Conservation (phyloP, 2,113 vertebrate genomes). For the Scatophagus argus region DNA sequence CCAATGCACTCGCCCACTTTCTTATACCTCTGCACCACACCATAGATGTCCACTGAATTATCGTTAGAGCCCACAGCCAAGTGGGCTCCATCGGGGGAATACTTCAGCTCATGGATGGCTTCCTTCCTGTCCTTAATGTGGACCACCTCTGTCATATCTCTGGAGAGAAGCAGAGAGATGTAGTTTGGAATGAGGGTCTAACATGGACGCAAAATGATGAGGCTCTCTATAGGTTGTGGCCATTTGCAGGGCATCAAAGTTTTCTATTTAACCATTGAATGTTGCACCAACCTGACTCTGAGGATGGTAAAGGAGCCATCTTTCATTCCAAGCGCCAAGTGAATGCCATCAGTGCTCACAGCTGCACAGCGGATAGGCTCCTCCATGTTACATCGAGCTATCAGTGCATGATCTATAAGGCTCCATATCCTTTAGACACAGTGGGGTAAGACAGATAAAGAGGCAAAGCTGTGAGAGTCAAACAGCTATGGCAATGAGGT, state of each 20-base stretch:
- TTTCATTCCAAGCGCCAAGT: slow-evolving; percentile 98
- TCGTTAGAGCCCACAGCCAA: slow-evolving; percentile 98
- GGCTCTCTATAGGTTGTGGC: slow-evolving; percentile 7
- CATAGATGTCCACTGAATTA: slow-evolving; percentile 94
- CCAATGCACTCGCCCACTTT: slow-evolving; percentile 95
- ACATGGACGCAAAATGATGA: slow-evolving; percentile 14
- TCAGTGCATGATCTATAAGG: slow-evolving; percentile 96
- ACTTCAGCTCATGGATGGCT: slow-evolving; percentile 98
- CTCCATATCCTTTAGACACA: slow-evolving; percentile 93
- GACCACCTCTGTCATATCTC: slow-evolving; percentile 99
- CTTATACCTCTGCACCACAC: slow-evolving; percentile 94
- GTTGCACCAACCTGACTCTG: slow-evolving; percentile 89
- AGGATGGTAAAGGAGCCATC: slow-evolving; percentile 98
- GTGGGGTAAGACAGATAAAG: slow-evolving; percentile 32
- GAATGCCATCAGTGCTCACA: slow-evolving; percentile 95
- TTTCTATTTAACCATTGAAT: not conserved
- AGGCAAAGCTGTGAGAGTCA: slow-evolving; percentile 7
- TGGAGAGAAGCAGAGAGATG: slow-evolving; percentile 66
- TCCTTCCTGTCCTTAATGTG: slow-evolving; percentile 99
- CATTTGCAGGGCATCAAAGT: slow-evolving; percentile 7
- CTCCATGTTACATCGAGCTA: slow-evolving; percentile 99
- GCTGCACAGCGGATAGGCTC: slow-evolving; percentile 97
- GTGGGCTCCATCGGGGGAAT: slow-evolving; percentile 94
- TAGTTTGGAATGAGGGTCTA: slow-evolving; percentile 15
- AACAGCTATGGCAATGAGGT: not conserved